Conservation (phyloP, 2,113 vertebrate species). For the Crotophaga sulcirostris region DNA sequence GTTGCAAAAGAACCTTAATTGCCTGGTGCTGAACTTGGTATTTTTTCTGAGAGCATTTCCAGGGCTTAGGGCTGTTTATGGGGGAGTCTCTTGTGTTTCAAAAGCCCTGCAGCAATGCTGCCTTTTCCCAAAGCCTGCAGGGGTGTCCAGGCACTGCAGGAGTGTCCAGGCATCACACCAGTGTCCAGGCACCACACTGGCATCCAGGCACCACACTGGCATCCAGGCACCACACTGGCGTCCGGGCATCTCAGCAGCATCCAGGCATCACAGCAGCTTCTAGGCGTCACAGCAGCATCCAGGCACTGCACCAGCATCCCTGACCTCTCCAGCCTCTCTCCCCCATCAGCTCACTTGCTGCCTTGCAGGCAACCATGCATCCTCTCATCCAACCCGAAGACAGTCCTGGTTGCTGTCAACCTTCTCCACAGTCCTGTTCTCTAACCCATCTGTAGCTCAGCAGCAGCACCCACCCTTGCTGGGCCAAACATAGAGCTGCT, state of each 20-base stretch:
- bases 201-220: too few species aligned
- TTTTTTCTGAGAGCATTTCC: constrained; percentile 4
- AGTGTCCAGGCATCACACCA: too few species aligned
- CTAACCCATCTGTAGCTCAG: neutral
- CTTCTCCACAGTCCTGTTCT: neutral
- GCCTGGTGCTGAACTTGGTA: constrained; percentile 29
- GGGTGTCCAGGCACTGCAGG: neutral
- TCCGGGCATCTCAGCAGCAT: neutral
- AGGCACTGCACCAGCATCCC: neutral
- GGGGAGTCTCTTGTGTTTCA: neutral
- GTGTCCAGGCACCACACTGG: too few species aligned
- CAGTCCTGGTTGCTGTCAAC: neutral
- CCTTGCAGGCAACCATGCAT: neutral
- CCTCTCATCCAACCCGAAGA: neutral
- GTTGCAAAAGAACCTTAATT: constrained; percentile 53
- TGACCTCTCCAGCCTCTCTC: neutral
- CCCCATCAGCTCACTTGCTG: neutral
- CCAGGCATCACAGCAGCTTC: neutral
- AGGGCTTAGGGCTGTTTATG: constrained; percentile 5
- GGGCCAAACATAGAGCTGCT: rapidly evolving
- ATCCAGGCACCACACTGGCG: neutral
- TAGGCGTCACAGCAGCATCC: too few species aligned
- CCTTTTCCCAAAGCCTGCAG: neutral
- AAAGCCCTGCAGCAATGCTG: neutral
- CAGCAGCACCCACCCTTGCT: neutral